phyloP scores from a whole-genome alignment of 2,113 vertebrate genomes.

The Corapipo altera region DNA sequence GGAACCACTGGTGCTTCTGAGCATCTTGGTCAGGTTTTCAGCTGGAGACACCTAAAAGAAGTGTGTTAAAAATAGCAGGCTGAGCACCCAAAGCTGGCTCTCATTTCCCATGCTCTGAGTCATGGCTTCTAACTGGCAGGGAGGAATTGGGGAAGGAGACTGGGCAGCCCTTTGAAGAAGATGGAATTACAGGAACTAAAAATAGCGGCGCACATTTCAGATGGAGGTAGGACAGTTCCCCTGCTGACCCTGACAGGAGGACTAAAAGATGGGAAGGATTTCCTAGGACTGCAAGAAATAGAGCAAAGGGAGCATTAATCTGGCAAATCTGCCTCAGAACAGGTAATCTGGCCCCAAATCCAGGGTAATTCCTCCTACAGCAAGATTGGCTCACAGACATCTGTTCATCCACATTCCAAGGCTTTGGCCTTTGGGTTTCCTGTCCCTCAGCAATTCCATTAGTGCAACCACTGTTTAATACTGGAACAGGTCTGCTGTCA shows the following conservation, averaged over 20 bases:
- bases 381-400: neutral
- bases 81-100: neutral
- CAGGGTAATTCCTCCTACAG: slow-evolving; percentile 26
- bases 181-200: slow-evolving; percentile 13
- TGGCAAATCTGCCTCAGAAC: slow-evolving; percentile 3
- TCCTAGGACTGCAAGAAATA: neutral
- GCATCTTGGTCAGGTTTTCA: neutral
- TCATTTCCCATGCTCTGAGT: neutral
- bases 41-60: neutral
- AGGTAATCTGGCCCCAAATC: slow-evolving; percentile 24
- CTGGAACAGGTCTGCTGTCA: neutral
- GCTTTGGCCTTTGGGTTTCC: neutral
- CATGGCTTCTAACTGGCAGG: neutral
- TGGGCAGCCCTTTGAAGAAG: slow-evolving; percentile 17
- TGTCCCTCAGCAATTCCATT: neutral
- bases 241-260: neutral
- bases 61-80: neutral
- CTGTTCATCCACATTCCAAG: neutral
- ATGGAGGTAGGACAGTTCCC: neutral
- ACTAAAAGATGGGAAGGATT: neutral
- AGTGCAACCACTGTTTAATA: neutral
- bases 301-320: slow-evolving; percentile 3
- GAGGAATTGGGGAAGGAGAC: neutral
- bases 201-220: neutral
- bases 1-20: neutral